These are phyloP conservation scores for Hyalella azteca DNA, from an alignment of 2,888 invertebrate species.

Conservation along the genomic window DNA sequence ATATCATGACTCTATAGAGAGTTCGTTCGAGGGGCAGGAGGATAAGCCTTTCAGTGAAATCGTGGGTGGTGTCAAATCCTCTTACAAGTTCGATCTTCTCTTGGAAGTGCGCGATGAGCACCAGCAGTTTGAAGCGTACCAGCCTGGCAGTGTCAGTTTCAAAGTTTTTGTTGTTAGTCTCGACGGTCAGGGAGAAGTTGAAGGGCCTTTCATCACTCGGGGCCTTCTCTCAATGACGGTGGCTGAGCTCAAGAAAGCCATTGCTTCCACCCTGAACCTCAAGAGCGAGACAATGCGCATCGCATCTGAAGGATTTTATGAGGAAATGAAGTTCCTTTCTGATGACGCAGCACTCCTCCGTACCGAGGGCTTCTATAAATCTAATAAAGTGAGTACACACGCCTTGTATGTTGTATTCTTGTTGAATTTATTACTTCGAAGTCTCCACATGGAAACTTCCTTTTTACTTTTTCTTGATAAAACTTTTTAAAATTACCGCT, in stretches of 20 bases:
- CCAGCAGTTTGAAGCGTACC: slow-evolving; percentile 71
- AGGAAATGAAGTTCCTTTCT: slow-evolving; percentile 61
- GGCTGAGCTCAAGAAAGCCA: slow-evolving; percentile 68
- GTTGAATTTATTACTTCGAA: no score
- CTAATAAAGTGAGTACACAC: slow-evolving; percentile 62
- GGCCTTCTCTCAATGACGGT: slow-evolving; percentile 69
- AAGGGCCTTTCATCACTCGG: slow-evolving; percentile 70
- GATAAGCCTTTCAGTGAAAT: slow-evolving; percentile 66
- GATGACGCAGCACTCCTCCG: slow-evolving; percentile 59
- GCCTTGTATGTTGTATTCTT: no score
- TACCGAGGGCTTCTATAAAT: slow-evolving; percentile 63
- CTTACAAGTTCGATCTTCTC: slow-evolving; percentile 69
- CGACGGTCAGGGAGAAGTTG: slow-evolving; percentile 64
- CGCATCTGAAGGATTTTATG: slow-evolving; percentile 65
- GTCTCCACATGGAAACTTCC: no score
- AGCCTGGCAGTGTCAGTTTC: slow-evolving; percentile 67
- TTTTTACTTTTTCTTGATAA: no score
- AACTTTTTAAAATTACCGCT: no score
- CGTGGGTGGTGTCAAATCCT: slow-evolving; percentile 65
- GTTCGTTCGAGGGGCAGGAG: slow-evolving; percentile 72
- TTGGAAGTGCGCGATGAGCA: slow-evolving; percentile 72
- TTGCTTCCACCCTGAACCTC: slow-evolving; percentile 66
- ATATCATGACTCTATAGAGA: slow-evolving; percentile 70
- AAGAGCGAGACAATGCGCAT: slow-evolving; percentile 64
- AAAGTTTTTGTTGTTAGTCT: slow-evolving; percentile 20